These are phyloP conservation scores for Ranitomeya imitator DNA, from an alignment of 2,113 vertebrate species.

Conservation along the genomic window DNA sequence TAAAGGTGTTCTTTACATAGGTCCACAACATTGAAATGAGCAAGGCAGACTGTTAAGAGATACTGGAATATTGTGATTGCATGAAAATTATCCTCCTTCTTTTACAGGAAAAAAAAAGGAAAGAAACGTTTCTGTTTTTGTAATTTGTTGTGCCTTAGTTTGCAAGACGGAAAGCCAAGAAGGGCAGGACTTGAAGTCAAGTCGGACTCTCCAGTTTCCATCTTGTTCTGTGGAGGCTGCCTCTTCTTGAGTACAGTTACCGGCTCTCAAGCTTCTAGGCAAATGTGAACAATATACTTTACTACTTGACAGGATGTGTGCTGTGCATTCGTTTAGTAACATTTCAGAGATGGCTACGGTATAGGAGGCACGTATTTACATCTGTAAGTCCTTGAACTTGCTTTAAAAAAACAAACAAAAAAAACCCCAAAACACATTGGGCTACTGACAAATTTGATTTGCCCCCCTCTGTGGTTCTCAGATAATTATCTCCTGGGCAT, in stretches of 20 bases:
- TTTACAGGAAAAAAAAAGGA: conserved; percentile 60
- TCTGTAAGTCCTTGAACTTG: conserved; percentile 63
- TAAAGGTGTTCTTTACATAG: conserved; percentile 48
- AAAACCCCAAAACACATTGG: conserved; percentile 63
- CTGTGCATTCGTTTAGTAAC: conserved; percentile 57
- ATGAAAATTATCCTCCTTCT: conserved; percentile 59
- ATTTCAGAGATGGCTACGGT: conserved; percentile 65
- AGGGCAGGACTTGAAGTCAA: neutral
- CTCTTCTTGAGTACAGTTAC: neutral
- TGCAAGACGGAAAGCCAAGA: neutral
- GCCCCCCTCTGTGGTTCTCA: neutral
- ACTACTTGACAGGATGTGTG: conserved; percentile 45
- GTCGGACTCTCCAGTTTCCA: neutral
- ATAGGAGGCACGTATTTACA: conserved; percentile 76
- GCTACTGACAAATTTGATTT: conserved; percentile 63
- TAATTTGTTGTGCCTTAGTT: conserved; percentile 36
- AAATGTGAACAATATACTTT: conserved; percentile 5
- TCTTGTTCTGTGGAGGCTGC: conserved; percentile 8
- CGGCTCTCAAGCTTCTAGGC: conserved; percentile 27
- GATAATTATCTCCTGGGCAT: conserved; percentile 59
- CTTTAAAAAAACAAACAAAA: conserved; percentile 59
- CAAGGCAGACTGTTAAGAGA: conserved; percentile 60
- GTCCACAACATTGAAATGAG: conserved; percentile 57
- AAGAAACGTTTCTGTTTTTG: conserved; percentile 32
- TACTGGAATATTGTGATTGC: conserved; percentile 56